Base-by-base conservation (phyloP, 2,888 invertebrate species). In the Cepaea hortensis region DNA sequence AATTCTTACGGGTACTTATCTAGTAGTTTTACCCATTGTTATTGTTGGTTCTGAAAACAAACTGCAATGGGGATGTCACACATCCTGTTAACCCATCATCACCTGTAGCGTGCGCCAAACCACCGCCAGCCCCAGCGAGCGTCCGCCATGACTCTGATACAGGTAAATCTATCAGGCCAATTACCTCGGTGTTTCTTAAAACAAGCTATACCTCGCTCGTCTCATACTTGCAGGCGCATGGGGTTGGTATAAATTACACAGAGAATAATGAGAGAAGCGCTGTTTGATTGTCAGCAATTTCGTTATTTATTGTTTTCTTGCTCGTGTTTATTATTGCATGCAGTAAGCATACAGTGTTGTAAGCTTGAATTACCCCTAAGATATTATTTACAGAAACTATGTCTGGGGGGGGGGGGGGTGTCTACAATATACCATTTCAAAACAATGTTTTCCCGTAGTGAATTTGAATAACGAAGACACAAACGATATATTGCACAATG, bases 141-240 rank as follows among this genome's bases (percentile, higher is more conserved):
- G 13, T 6, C 3, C 68, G 6, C 68, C 11, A 5, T 20, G 68
- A 15, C 18, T 20, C 68, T 20, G n/a, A 68, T 18, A 20, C n/a
- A 20, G 72, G n/a, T 72, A 72, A 18, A 72, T 23, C 72, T 72
- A 72, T 72, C 72, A 72, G 11, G 72, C 23, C 72, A 72, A 72
- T 72, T 72, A 72, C 72, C 11, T n/a, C n/a, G 23, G 55, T 55
- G 6, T 55, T 55, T 55, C 55, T 55, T 55, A 9, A 55, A 55
- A 11, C 55, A 55, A 55, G 55, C 55, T 55, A 9, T 11, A 9
- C 11, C 55, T 55, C 55, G 6, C 7, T 6, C 6, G 55, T 55
- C 23, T 3, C n/a, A 23, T 72, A 23, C n/a, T 23, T 23, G n/a
- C 23, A n/a, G 23, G 4, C 20, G 72, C 23, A 23, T 72, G 72